Base-by-base conservation (phyloP, 2,888 invertebrate genomes). In the Antheraea yamamai region DNA sequence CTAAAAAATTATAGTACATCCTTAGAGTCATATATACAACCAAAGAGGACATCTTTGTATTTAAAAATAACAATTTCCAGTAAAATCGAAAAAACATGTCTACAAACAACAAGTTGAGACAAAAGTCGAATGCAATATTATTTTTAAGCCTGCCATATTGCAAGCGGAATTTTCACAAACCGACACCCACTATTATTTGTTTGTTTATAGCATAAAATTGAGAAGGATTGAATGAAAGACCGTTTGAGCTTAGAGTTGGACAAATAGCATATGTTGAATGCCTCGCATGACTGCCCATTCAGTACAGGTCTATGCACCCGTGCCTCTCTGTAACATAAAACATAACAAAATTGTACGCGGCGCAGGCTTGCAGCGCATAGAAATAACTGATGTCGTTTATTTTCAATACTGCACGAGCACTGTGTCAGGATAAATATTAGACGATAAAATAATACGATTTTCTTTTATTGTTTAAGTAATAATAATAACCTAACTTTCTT, bases 181-280 rank as follows among this genome's bases (percentile, higher is more conserved):
- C 76, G 78, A 79, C 7, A 39, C 20, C 4, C 20, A 39, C 61
- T 61, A 61, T 66, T 66, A 66, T 20, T 70, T 76, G 76, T 70
- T 70, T 70, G 70, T 35, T 66, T 66, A 30, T 66, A 26, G 16
- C 64, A 66, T 16, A 30, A 16, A 66, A 66, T 66, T 70, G n/a
- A 20, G 23, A 39, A n/a, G 70, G 39, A 70, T 70, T 70, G 70
- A 70, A 70, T 70, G 39, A 51, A 75, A 75, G 72, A 55, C 20
- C 39, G n/a, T n/a, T 39, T 20, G 39, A 70, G 70, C 12, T 39
- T 39, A 39, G 70, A 20, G 39, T 35, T 70, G 39, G 10, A 70
- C 39, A 39, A 70, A 70, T 66, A 66, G 64, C 64, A 66, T 66
- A 30, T 66, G 64, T 66, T 66, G 70, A 70, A 70, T 39, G 70